phyloP scores from a whole-genome alignment of 2,113 vertebrate genomes.

The Meleagris gallopavo region DNA sequence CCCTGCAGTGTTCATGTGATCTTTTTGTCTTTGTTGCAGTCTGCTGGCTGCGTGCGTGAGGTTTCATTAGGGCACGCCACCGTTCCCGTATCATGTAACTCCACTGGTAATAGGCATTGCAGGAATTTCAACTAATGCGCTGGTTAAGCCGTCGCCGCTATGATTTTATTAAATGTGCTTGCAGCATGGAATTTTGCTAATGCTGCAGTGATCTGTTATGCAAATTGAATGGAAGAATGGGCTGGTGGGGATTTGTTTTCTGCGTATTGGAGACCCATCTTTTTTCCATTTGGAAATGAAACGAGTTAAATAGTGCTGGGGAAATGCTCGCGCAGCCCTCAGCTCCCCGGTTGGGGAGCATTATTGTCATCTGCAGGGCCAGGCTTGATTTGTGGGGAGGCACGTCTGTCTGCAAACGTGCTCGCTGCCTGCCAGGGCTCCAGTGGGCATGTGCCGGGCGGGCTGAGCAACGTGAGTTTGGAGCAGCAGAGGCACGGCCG shows the following conservation, averaged over 20 bases:
- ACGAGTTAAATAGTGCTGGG: background rate
- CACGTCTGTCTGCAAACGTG: background rate
- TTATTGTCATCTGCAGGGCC: fast-evolving
- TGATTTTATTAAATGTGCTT: slow-evolving; percentile 54
- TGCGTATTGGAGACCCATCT: background rate
- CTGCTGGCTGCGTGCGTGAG: background rate
- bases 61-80: slow-evolving; percentile 25
- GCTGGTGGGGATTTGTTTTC: slow-evolving; percentile 37
- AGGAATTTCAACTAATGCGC: slow-evolving; percentile 44
- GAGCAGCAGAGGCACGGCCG: background rate
- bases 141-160: background rate
- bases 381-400: background rate
- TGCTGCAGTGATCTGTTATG: slow-evolving; percentile 40
- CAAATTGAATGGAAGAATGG: slow-evolving; percentile 31
- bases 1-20: background rate
- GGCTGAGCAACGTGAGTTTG: background rate
- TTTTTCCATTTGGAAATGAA: background rate
- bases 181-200: slow-evolving; percentile 30
- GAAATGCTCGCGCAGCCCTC: background rate
- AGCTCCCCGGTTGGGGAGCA: background rate
- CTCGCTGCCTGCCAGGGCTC: background rate
- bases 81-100: background rate
- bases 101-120: background rate
- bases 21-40: slow-evolving; percentile 30
- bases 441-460: background rate